Evolutionary conservation across 2,888 invertebrate genomes (phyloP), one percentile per base, ranked within the genome.

Genomic region (Zhengitettix transpicula): DNA sequence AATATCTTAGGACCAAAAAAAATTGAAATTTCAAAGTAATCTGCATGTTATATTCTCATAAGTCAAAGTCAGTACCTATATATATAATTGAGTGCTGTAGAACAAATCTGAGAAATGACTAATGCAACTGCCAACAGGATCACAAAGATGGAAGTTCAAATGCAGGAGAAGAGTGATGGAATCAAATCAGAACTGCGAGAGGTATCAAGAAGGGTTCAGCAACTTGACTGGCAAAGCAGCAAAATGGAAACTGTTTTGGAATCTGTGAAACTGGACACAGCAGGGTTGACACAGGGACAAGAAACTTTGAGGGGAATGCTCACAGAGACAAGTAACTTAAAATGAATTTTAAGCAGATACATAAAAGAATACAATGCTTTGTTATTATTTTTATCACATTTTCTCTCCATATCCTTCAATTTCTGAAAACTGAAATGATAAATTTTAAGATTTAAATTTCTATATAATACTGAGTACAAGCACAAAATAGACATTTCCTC

Each of bases 181-280:
- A 60, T 77, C 52, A 69, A 67, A 51, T 67, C 69, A 1, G 76
- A 77, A 59, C 67, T 77, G 55, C 65, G 72, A 56, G 73, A 77
- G 57, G 69, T 72, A 28, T 67, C 69, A 42, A 69, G 71, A 40
- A 69, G 73, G 44, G 62, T 76, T 51, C 73, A 75, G 57, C 69
- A 70, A 40, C 65, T 77, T 10, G 77, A 78, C 65, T 72, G 71
- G 66, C 70, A 74, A 57, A 71, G 71, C 53, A 69, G 69, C 1
- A 68, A 74, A 57, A 68, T 71, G 1, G 71, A 74, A 3, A 67
- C 67, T 15, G 68, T 70, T 10, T 62, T 77, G 56, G 74, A 75
- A 47, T 69, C 69, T 57, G 62, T 77, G 58, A 71, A 72, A 69
- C 69, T 69, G 65, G 75, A 77, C 65, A 66, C 69, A 12, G 54